Conservation (phyloP, 2,113 vertebrate genomes). For the Mola mola region DNA sequence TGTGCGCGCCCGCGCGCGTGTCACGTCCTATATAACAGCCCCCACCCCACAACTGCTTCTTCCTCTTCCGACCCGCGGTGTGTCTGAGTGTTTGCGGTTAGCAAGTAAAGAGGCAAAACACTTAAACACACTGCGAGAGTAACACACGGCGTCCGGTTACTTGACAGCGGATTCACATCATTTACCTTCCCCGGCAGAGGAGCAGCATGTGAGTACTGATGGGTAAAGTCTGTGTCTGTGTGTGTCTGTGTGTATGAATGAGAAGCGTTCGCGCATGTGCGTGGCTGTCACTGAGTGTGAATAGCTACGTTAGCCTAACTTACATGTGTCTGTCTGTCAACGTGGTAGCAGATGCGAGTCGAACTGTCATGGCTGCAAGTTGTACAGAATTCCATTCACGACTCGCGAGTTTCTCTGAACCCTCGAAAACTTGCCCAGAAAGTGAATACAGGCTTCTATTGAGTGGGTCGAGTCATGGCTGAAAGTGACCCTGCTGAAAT, state of each 20-base stretch:
- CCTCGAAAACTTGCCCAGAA: neutral
- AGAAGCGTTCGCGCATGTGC: no score
- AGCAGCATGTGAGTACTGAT: constrained; percentile 72
- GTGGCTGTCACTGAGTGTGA: constrained; percentile 15
- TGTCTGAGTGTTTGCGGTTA: constrained; percentile 31
- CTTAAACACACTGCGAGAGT: constrained; percentile 30
- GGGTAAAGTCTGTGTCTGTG: neutral
- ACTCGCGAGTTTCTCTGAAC: neutral
- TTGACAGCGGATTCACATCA: constrained; percentile 51
- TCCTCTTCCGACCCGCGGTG: constrained; percentile 30
- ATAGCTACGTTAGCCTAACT: neutral
- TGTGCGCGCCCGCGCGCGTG: neutral
- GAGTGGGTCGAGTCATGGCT: neutral
- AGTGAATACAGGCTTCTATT: neutral
- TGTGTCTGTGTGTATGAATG: neutral
- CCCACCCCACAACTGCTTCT: neutral
- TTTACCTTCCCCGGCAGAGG: constrained; percentile 38
- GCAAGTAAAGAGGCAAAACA: constrained; percentile 32
- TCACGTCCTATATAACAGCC: constrained; percentile 17
- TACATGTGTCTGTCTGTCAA: constrained; percentile 12
- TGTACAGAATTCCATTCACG: no score
- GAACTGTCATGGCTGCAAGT: neutral
- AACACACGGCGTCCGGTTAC: constrained; percentile 70
- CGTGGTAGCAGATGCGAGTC: constrained; percentile 6
- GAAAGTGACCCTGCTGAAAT: neutral